These are phyloP conservation scores for Actenoides lindsayi DNA, from an alignment of 2,113 vertebrate genomes.

Conservation along the genomic window DNA sequence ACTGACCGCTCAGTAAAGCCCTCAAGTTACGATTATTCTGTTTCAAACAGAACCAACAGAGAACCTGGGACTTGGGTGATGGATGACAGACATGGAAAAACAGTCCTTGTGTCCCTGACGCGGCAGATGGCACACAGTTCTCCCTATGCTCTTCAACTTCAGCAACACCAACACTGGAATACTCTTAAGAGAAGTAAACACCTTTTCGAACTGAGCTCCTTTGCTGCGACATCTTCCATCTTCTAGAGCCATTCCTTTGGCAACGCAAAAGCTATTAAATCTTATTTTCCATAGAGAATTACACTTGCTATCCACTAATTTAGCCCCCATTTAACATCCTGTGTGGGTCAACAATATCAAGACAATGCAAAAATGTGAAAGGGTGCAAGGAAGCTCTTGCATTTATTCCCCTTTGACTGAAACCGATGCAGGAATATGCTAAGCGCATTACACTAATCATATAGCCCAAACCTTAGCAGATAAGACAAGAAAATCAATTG, in stretches of 20 bases:
- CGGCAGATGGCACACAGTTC: not conserved
- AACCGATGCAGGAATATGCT: not conserved
- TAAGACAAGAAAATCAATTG: slow-evolving; percentile 73
- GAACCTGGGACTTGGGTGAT: not conserved
- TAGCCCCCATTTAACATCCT: not conserved
- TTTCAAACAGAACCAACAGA: not conserved
- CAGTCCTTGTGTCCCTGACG: not conserved
- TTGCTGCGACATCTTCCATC: not conserved
- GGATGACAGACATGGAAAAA: not conserved
- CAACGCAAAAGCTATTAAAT: not conserved
- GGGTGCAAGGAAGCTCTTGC: not conserved
- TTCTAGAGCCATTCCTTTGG: not conserved
- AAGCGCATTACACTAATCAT: slow-evolving; percentile 43
- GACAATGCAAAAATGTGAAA: not conserved
- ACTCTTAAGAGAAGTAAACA: not conserved
- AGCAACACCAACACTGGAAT: not conserved
- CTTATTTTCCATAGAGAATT: not conserved
- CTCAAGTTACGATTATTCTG: fast-evolving
- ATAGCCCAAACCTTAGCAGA: not conserved
- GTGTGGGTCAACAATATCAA: not conserved
- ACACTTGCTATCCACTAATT: not conserved
- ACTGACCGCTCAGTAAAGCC: not conserved
- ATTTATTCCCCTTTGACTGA: slow-evolving; percentile 12
- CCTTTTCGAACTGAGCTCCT: not conserved
- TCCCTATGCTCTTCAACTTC: not conserved